Conservation (phyloP, 2,113 vertebrate genomes). For the Hippopotamus amphibius region DNA sequence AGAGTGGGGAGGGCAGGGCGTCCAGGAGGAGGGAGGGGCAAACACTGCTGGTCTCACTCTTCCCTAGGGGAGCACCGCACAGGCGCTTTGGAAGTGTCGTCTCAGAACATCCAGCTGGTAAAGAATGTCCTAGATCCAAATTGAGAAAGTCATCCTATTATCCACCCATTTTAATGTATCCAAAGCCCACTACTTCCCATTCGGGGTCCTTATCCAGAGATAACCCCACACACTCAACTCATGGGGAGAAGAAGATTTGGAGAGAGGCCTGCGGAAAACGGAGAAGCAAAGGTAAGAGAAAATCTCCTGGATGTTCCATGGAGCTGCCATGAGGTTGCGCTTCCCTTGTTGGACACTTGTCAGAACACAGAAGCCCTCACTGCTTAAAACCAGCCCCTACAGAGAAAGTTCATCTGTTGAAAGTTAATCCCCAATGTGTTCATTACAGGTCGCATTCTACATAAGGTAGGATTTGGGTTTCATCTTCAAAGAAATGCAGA, state of each 20-base stretch:
- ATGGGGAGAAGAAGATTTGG: not conserved
- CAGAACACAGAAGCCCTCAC: not conserved
- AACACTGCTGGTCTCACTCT: not conserved
- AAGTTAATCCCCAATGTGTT: not conserved
- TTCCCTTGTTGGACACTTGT: not conserved
- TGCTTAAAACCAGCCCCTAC: not conserved
- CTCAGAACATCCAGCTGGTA: not conserved
- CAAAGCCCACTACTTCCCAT: not conserved
- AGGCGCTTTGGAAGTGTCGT: not conserved
- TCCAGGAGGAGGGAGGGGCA: too few relatives aligned
- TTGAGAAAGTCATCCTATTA: not conserved
- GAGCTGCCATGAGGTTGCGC: accelerated
- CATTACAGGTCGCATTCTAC: not conserved
- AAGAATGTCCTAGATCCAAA: not conserved
- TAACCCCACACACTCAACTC: not conserved
- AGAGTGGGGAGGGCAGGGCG: not conserved
- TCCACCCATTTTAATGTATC: not conserved
- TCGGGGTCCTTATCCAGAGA: not conserved
- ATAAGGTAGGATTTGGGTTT: not conserved
- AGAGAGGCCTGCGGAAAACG: not conserved
- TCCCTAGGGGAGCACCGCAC: not conserved
- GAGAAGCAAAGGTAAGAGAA: not conserved
- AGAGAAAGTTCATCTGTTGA: not conserved
- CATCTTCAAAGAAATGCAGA: not conserved
- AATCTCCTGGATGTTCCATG: not conserved